Evolutionary conservation across 64 coral and sea anemone genomes (phyloP), one percentile per base, ranked within the genome.

Genomic region (Pachyseris speciosa): DNA sequence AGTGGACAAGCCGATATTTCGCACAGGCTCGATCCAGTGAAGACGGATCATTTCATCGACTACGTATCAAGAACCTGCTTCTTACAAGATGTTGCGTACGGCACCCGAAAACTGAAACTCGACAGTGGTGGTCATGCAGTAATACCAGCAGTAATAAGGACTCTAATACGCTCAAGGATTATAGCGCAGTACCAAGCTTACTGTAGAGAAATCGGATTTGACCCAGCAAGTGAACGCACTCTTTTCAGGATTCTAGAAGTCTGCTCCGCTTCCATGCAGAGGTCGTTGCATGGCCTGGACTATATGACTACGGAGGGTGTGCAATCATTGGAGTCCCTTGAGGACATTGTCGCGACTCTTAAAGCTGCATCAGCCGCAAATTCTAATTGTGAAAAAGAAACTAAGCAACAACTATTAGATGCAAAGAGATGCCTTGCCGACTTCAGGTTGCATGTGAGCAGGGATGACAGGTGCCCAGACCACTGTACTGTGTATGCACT

Each of bases 341-440:
- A 40, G 70, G 72, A 45, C 22, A 53, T 52, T 17, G 58, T 74
- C 45, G 74, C 61, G 15, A 77, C 38, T 40, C n/a, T n/a, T n/a
- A n/a, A n/a, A n/a, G n/a, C n/a, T n/a, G n/a, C n/a, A n/a, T n/a
- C n/a, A n/a, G n/a, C n/a, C n/a, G n/a, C n/a, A n/a, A n/a, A n/a
- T 28, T 57, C 67, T 8, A 20, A 66, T 17, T 78, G 87, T 71
- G 25, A 37, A 5, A 78, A 89, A 78, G 61, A 50, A 64, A 30
- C 72, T n/a, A 76, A 78, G 43, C 67, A 89, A 80, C 39, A 77
- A 25, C 60, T 79, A 26, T 34, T 25, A 64, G 53, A 75, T 24
- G 87, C 68, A 64, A 89, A 78, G 60, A 55, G 87, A 60, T 90
- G 80, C 63, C 27, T 90, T 10, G n/a, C n/a, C n/a, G n/a, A 39